Conservation (phyloP, 2,113 vertebrate genomes). For the Onychostoma macrolepis region DNA sequence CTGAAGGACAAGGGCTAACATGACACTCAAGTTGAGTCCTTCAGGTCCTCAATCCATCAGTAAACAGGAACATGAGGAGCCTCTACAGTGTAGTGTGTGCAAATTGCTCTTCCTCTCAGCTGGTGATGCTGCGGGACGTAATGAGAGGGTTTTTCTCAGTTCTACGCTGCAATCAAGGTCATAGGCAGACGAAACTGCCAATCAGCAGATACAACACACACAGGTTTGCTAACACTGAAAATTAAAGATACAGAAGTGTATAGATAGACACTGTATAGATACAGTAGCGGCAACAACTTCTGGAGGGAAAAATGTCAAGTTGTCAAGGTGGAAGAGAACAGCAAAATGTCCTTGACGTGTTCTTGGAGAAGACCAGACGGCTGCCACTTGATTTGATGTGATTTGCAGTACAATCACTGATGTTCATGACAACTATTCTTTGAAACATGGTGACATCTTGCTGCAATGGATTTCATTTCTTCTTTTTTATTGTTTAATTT, state of each 20-base stretch:
- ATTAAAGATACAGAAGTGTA: not conserved
- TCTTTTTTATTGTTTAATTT: not conserved
- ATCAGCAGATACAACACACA: slow-evolving; percentile 36
- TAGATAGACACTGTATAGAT: not conserved
- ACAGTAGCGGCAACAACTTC: not conserved
- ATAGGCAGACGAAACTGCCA: slow-evolving; percentile 11
- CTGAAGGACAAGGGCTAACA: slow-evolving; percentile 17
- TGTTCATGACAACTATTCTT: not conserved
- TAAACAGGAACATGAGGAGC: not conserved
- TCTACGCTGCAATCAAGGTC: slow-evolving; percentile 32
- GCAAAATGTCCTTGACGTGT: not conserved
- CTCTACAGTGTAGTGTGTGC: slow-evolving; percentile 17
- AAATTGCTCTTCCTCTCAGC: slow-evolving; percentile 38
- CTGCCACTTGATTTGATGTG: not conserved
- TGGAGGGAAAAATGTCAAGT: not conserved
- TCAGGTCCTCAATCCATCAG: slow-evolving; percentile 15
- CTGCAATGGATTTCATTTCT: not conserved
- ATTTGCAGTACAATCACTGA: slow-evolving; percentile 3
- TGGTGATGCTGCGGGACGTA: not conserved
- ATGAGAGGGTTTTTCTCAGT: not conserved
- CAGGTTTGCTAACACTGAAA: not conserved
- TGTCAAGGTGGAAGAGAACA: not conserved
- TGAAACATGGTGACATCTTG: slow-evolving; percentile 19
- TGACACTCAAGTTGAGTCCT: slow-evolving; percentile 12
- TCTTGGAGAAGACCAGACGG: not conserved